Conservation (phyloP, 2,113 vertebrate genomes). For the Percina caprodes region DNA sequence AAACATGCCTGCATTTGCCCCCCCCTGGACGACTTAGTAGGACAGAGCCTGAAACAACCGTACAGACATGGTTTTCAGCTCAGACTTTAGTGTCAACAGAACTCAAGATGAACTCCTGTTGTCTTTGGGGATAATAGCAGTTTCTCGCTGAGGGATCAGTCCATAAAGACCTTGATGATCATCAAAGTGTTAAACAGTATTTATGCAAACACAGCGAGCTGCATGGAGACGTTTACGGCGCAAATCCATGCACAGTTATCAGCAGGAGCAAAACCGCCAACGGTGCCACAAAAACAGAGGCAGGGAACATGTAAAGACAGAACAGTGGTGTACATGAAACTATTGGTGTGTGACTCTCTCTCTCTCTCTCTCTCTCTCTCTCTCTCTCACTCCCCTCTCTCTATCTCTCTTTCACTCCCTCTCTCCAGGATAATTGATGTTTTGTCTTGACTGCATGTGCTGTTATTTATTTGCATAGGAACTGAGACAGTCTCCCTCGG, state of each 20-base stretch:
- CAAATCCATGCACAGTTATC: constrained; percentile 53
- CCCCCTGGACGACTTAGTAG: constrained; percentile 35
- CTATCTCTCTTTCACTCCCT: constrained; percentile 65
- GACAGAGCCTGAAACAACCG: constrained; percentile 54
- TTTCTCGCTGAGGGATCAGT: constrained; percentile 64
- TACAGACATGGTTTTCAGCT: constrained; percentile 63
- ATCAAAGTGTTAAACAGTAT: constrained; percentile 72
- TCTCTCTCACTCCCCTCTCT: constrained; percentile 46
- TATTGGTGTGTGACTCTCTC: constrained; percentile 62
- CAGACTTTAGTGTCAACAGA: constrained; percentile 72
- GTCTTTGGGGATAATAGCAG: constrained; percentile 63
- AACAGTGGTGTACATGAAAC: constrained; percentile 66
- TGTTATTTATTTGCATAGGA: constrained; percentile 81
- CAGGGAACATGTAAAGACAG: constrained; percentile 68
- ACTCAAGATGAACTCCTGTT: constrained; percentile 54
- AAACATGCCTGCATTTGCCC: constrained; percentile 81
- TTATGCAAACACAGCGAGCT: constrained; percentile 62
- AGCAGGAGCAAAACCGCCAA: constrained; percentile 27
- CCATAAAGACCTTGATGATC: constrained; percentile 56
- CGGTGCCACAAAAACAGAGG: constrained; percentile 55
- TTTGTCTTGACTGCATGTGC: constrained; percentile 81
- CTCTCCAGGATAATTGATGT: constrained; percentile 86
- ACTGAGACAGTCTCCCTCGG: constrained; percentile 69
- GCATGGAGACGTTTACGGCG: constrained; percentile 41
- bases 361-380: constrained; percentile 68